Evolutionary conservation across 2,888 invertebrate genomes (phyloP), one percentile per base, ranked within the genome.

Genomic region (Taenaris catops): DNA sequence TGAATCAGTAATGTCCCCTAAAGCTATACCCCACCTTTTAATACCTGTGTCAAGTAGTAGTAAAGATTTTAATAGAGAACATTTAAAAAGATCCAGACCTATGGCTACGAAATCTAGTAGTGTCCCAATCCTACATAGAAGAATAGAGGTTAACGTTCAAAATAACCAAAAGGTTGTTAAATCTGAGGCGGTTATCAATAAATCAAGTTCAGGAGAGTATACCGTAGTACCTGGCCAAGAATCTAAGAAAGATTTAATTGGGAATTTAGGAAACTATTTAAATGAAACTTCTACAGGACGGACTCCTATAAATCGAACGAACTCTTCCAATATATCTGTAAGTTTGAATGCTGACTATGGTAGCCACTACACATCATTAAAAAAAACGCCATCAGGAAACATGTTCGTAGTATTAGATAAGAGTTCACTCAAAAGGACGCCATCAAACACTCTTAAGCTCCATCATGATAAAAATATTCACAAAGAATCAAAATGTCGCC

Each of bases 371-470:
- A 65, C 61, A 17, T 58, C 61, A 9, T 47, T 80, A 8, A 75
- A 67, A 53, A 61, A 75, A 2, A 63, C 69, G 16, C 38, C 57
- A 4, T 73, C 75, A 1, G 73, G 72, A 8, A 71, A 66, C 43
- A 58, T 78, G 44, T 68, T 58, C 34, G 44, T 72, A 7, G 38
- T 56, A 7, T 46, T 70, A 8, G 57, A 71, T 35, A 55, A 69
- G 35, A 45, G 48, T 11, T 20, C 18, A 10, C n/a, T 20, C 0
- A 25, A 20, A 25, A 3, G 5, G 8, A 14, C 8, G 1, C 16
- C 20, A 25, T 19, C 7, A 8, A 10, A 17, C 8, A 20, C 8
- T 23, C 3, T 4, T 9, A 8, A 16, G 4, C 17, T 3, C 10
- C 2, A 9, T 28, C 7, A n/a, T 14, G 8, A 10, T 31, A 21